Percentiles rank a stretch among this genome's conserved stretches.
phyloP scores from a whole-genome alignment of 1,140 invertebrate species.

The Harpegnathos saltator region DNA sequence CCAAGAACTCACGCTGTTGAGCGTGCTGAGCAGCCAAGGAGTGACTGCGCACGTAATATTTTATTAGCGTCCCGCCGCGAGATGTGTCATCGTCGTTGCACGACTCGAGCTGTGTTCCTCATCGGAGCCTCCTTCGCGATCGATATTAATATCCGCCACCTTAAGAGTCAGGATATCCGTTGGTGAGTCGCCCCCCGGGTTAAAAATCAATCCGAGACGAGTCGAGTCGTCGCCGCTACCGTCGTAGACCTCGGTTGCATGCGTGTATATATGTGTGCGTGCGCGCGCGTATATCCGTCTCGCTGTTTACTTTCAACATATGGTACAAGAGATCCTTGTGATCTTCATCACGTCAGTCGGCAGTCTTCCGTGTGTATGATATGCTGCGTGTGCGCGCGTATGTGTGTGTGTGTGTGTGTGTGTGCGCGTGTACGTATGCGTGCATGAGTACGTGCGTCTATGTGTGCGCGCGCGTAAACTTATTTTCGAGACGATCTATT shows the following conservation, averaged over 20 bases:
- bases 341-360: constrained; percentile 57
- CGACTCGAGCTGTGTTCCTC: neutral
- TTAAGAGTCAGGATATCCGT: constrained; percentile 18
- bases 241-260: neutral
- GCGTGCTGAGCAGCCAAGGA: constrained; percentile 7
- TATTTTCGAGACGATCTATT: constrained; percentile 60
- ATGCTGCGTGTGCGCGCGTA: constrained; percentile 9
- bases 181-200: constrained; percentile 3
- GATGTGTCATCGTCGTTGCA: constrained; percentile 10
- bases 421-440: neutral
- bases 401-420: constrained; percentile 31
- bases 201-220: constrained; percentile 37
- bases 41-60: constrained; percentile 11
- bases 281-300: no score
- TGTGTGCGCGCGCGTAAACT: constrained; percentile 36
- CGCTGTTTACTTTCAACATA: constrained; percentile 43
- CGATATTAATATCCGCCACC: no score
- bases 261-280: no score
- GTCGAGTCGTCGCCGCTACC: constrained; percentile 16
- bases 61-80: neutral
- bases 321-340: constrained; percentile 64
- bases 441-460: constrained; percentile 27
- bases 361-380: constrained; percentile 6
- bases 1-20: constrained; percentile 12
- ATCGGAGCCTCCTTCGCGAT: no score